Evolutionary conservation across 2,888 invertebrate genomes (phyloP).

Genomic region (Noctua fimbriata): DNA sequence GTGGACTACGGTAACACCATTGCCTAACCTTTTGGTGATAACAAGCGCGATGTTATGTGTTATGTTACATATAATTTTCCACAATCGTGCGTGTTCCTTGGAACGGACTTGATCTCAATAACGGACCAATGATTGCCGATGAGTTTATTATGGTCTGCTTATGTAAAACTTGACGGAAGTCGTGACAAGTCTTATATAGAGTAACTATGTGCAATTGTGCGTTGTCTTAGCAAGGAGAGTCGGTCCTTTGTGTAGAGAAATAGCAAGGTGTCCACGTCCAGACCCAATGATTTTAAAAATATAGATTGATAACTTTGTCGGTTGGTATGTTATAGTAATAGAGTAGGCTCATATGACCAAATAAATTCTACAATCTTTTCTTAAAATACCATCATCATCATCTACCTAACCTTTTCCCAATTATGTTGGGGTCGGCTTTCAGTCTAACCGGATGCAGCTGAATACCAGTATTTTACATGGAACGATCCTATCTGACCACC

Average conservation of each 20-base stretch:
- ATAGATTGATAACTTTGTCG: too few species aligned
- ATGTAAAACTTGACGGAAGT: slow-evolving; percentile 48
- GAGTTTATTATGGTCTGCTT: slow-evolving; percentile 34
- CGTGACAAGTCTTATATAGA: slow-evolving; percentile 29
- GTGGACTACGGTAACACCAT: neutral
- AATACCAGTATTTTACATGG: too few species aligned
- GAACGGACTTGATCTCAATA: slow-evolving; percentile 63
- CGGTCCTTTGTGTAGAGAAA: neutral
- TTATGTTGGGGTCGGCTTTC: too few species aligned
- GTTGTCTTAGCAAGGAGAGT: slow-evolving; percentile 19
- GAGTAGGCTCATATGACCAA: too few species aligned
- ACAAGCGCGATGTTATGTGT: too few species aligned
- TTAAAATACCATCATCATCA: too few species aligned
- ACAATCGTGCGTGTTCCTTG: slow-evolving; percentile 11
- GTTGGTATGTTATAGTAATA: too few species aligned
- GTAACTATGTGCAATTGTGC: slow-evolving; percentile 12
- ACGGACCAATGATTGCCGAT: slow-evolving; percentile 33
- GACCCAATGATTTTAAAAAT: too few species aligned
- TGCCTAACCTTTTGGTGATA: neutral
- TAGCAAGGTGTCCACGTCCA: neutral
- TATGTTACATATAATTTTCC: neutral
- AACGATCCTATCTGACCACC: too few species aligned
- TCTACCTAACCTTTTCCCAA: too few species aligned
- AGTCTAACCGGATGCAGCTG: too few species aligned
- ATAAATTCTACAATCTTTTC: too few species aligned